These are phyloP conservation scores for Cardiocondyla obscurior DNA, from an alignment of 1,140 invertebrate species.

Conservation along the genomic window DNA sequence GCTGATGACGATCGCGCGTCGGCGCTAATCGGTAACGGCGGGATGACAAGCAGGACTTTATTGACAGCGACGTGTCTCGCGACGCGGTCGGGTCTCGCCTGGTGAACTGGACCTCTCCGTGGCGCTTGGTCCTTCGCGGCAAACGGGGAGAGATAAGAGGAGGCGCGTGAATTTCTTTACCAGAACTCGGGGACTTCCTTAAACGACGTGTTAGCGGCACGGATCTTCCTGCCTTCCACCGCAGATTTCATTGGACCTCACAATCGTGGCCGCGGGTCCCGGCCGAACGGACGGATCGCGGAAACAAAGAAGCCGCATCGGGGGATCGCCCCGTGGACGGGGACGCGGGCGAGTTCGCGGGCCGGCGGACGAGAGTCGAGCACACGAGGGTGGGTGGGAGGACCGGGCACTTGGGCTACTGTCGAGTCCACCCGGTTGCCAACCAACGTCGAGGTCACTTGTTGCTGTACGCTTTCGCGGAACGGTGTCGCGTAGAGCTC, in stretches of 20 bases:
- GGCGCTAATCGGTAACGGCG: neutral
- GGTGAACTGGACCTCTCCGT: no score
- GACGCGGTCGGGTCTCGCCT: neutral
- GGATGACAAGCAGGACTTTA: neutral
- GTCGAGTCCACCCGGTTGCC: constrained; percentile 18
- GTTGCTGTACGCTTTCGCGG: constrained; percentile 60
- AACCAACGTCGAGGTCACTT: constrained; percentile 56
- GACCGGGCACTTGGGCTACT: neutral
- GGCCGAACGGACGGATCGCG: neutral
- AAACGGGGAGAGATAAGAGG: neutral
- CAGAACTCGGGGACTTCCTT: constrained; percentile 10
- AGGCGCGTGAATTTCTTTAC: constrained; percentile 29
- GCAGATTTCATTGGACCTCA: neutral
- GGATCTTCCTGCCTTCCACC: neutral
- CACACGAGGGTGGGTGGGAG: neutral
- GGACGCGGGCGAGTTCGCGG: neutral
- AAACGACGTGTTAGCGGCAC: neutral
- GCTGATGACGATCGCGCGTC: neutral
- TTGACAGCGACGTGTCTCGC: neutral
- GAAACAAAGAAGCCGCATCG: constrained; percentile 34
- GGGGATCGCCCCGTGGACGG: neutral
- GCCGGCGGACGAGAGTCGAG: neutral
- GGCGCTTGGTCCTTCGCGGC: no score
- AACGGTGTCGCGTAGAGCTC: constrained; percentile 36
- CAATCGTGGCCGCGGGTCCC: neutral